Evolutionary conservation across 2,888 invertebrate species (phyloP).

Genomic region (Microplitis manilae): DNA sequence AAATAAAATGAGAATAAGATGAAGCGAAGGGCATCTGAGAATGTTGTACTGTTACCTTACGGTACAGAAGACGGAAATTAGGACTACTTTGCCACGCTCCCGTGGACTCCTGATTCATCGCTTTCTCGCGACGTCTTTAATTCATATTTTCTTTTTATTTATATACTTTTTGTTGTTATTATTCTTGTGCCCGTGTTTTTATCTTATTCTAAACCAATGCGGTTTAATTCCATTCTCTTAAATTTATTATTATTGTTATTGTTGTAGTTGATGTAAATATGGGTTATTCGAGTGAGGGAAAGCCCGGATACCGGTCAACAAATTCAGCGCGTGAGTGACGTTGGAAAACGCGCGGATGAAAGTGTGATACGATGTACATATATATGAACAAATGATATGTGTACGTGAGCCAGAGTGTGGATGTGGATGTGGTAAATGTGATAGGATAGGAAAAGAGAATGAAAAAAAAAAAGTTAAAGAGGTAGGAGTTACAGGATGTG

Average conservation of each 20-base stretch:
- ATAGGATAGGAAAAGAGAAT: neutral
- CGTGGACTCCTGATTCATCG: constrained; percentile 57
- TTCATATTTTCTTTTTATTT: constrained; percentile 38
- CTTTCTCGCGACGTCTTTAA: constrained; percentile 52
- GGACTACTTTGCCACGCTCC: constrained; percentile 63
- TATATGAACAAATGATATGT: neutral
- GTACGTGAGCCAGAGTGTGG: neutral
- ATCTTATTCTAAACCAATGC: constrained; percentile 1
- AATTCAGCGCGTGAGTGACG: constrained; percentile 24
- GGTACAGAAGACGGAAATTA: constrained; percentile 70
- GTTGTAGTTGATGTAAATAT: constrained; percentile 18
- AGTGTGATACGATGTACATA: constrained; percentile 16
- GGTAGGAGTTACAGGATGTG: constrained; percentile 4
- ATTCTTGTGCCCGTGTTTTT: neutral
- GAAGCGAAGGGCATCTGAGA: constrained; percentile 56
- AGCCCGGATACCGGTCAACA: constrained; percentile 27
- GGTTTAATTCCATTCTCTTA: constrained; percentile 26
- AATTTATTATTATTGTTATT: constrained; percentile 4
- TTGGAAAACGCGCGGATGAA: constrained; percentile 30
- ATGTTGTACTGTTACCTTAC: constrained; percentile 71
- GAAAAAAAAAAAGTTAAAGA: constrained; percentile 12
- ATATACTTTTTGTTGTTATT: constrained; percentile 28
- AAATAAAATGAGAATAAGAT: constrained; percentile 42
- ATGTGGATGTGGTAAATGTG: neutral
- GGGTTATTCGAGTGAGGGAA: constrained; percentile 23